These are phyloP conservation scores for Macropodus opercularis DNA, from an alignment of 2,797 vertebrate species.

Conservation along the genomic window DNA sequence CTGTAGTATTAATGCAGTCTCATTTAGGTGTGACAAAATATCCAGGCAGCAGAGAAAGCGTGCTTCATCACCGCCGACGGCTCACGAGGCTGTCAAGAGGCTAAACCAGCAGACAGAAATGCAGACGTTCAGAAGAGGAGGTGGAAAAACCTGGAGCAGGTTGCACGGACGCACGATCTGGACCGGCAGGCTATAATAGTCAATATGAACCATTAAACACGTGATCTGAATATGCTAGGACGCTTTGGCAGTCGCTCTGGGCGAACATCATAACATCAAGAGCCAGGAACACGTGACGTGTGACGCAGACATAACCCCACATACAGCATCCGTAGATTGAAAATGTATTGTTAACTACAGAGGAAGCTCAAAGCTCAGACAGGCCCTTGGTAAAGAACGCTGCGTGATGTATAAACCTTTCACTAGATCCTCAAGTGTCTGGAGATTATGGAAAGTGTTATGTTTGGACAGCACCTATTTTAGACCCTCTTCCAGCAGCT, in stretches of 20 bases:
- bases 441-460: constrained; percentile 54
- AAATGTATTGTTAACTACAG: background rate
- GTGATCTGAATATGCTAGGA: too few species aligned
- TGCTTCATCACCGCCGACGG: constrained; percentile 6
- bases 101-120: too few species aligned
- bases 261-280: too few species aligned
- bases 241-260: too few species aligned
- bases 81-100: background rate
- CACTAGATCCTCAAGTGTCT: constrained; percentile 40
- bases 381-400: constrained; percentile 27
- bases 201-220: constrained; percentile 5
- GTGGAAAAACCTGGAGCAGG: background rate
- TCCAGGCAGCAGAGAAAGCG: constrained; percentile 15
- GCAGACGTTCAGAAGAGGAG: background rate
- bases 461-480: constrained; percentile 54
- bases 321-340: background rate
- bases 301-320: background rate
- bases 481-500: constrained; percentile 45
- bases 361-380: constrained; percentile 5
- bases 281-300: background rate
- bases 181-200: background rate
- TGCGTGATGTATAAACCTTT: constrained; percentile 34
- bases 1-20: constrained; percentile 31
- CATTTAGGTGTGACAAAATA: constrained; percentile 37
- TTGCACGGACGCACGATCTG: background rate